phyloP scores from a whole-genome alignment of 2,888 invertebrate genomes.

The Heliconius ethilla region DNA sequence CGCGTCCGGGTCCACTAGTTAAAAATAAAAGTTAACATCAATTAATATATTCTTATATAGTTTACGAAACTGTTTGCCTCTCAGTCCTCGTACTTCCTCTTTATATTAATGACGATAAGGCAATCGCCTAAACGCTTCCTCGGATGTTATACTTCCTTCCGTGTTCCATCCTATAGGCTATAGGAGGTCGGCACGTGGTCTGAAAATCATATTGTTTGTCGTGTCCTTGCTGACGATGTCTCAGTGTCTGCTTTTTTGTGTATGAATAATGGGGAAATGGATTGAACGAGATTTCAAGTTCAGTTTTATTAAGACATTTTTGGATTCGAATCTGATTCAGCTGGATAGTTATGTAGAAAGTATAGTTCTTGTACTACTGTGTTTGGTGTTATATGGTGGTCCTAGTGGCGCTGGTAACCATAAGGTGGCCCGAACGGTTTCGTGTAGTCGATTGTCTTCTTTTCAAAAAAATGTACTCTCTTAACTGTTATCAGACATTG shows the following conservation, averaged over 20 bases:
- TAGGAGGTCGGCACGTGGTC: slow-evolving; percentile 29
- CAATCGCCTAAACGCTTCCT: slow-evolving; percentile 26
- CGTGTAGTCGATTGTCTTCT: too few species aligned
- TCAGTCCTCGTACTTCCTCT: slow-evolving; percentile 20
- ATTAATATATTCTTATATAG: neutral
- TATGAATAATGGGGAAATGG: neutral
- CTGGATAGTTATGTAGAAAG: neutral
- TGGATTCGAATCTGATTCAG: too few species aligned
- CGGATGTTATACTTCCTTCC: slow-evolving; percentile 14
- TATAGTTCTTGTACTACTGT: neutral
- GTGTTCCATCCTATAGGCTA: slow-evolving; percentile 16
- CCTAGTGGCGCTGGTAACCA: too few species aligned
- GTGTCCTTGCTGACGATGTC: slow-evolving; percentile 20
- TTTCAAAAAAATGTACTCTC: too few species aligned
- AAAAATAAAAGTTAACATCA: neutral
- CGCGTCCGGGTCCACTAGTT: too few species aligned
- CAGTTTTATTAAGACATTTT: neutral
- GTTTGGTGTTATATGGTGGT: neutral
- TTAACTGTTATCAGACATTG: too few species aligned
- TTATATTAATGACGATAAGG: slow-evolving; percentile 18
- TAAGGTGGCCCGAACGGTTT: too few species aligned
- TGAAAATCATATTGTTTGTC: slow-evolving; percentile 17
- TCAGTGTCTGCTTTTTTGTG: neutral
- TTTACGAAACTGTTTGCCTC: neutral
- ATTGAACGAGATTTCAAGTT: neutral